Evolutionary conservation across 2,113 vertebrate species (phyloP).

Genomic region (Tachycineta bicolor): DNA sequence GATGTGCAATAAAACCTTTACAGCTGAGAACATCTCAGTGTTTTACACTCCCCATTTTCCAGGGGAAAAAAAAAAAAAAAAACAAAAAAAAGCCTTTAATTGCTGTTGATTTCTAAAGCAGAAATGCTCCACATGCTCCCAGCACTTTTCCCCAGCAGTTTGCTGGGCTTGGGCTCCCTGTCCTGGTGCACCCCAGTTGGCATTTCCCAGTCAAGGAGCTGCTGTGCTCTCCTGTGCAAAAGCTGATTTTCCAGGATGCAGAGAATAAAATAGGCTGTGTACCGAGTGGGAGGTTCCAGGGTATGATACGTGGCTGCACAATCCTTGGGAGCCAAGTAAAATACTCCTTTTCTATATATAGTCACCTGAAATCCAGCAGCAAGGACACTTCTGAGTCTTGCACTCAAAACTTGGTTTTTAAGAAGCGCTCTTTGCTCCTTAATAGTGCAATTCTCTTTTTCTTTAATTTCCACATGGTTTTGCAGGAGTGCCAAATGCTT

Average conservation of each 20-base stretch:
- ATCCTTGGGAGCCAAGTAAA: constrained; percentile 45
- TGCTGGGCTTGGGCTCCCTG: neutral
- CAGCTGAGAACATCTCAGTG: neutral
- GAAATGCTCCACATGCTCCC: rapidly evolving
- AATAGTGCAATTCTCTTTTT: neutral
- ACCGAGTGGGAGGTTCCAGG: constrained; percentile 27
- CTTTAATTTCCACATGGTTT: neutral
- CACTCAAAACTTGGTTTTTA: neutral
- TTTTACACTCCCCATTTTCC: neutral
- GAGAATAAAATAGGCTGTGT: constrained; percentile 27
- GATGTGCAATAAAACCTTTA: neutral
- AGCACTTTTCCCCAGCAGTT: neutral
- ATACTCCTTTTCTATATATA: constrained; percentile 65
- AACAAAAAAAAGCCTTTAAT: neutral
- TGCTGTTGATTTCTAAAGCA: neutral
- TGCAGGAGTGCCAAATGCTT: neutral
- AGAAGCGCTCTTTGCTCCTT: neutral
- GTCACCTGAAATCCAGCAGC: constrained; percentile 23
- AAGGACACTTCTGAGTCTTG: neutral
- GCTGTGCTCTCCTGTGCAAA: constrained; percentile 22
- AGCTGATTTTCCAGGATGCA: constrained; percentile 46
- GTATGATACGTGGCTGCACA: constrained; percentile 27
- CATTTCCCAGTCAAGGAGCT: neutral
- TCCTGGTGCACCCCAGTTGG: neutral
- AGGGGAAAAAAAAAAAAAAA: neutral